These are phyloP conservation scores for Drosophila phalerata DNA, from an alignment of 2,888 invertebrate genomes.

Conservation along the genomic window DNA sequence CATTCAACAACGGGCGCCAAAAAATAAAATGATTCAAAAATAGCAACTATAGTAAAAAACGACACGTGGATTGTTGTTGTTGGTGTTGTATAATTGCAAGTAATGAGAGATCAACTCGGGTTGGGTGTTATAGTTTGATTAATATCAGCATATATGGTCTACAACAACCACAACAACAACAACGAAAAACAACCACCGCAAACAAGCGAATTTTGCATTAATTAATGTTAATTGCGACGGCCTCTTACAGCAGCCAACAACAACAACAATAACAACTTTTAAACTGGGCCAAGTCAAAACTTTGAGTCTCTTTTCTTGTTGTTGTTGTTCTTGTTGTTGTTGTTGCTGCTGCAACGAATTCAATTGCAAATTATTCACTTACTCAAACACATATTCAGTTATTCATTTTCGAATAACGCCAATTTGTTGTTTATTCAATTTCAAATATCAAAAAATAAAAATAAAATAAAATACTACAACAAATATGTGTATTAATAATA, in stretches of 20 bases:
- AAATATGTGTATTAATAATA: slow-evolving; percentile 45
- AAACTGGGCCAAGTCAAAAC: slow-evolving; percentile 39
- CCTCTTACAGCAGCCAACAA: slow-evolving; percentile 35
- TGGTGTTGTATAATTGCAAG: slow-evolving; percentile 46
- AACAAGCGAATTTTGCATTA: slow-evolving; percentile 49
- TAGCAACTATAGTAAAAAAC: not conserved
- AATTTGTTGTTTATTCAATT: slow-evolving; percentile 56
- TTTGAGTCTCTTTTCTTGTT: slow-evolving; percentile 3
- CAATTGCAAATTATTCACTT: slow-evolving; percentile 59
- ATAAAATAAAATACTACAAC: slow-evolving; percentile 2
- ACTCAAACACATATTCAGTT: slow-evolving; percentile 27
- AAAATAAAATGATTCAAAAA: not conserved
- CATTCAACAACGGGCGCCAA: slow-evolving; percentile 23
- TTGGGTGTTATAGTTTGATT: slow-evolving; percentile 15
- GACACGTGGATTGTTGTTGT: slow-evolving; percentile 31
- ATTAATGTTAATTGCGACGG: slow-evolving; percentile 70
- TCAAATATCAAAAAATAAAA: slow-evolving; percentile 25
- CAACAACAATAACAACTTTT: slow-evolving; percentile 11
- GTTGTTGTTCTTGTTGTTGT: slow-evolving; percentile 6
- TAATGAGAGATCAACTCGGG: slow-evolving; percentile 14
- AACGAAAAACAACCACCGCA: not conserved
- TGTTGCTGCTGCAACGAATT: slow-evolving; percentile 33
- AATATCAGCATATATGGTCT: slow-evolving; percentile 13
- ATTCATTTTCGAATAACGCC: slow-evolving; percentile 20
- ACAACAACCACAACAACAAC: slow-evolving; percentile 6